A percentile compares a stretch with the other conserved stretches of the same genome.
phyloP scores from a whole-genome alignment of 92 coral and sea anemone species.

The Siderastrea siderea region DNA sequence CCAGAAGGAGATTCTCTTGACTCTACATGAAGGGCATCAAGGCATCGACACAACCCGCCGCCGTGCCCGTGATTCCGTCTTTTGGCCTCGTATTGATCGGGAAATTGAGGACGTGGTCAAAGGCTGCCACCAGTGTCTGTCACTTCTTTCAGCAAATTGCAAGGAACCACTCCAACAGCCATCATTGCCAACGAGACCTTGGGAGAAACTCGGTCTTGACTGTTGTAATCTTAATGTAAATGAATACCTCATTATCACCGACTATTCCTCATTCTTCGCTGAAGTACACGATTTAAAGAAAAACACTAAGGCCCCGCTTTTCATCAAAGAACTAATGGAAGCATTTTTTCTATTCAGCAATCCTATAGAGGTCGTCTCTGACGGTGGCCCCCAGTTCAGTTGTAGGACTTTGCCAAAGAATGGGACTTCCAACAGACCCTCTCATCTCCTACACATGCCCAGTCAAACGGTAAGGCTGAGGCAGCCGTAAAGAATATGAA shows the following conservation, averaged over 20 bases:
- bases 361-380: neutral
- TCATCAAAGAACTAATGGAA: neutral
- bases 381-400: conserved; percentile 1
- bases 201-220: conserved; percentile 38
- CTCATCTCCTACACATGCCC: conserved; percentile 24
- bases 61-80: conserved; percentile 66
- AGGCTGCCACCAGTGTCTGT: conserved; percentile 49
- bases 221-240: conserved; percentile 45
- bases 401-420: neutral
- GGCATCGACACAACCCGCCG: conserved; percentile 62
- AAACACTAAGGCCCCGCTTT: neutral
- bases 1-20: conserved; percentile 50
- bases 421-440: conserved; percentile 11
- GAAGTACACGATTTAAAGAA: conserved; percentile 2
- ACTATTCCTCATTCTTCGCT: conserved; percentile 6
- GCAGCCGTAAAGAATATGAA: conserved; percentile 39
- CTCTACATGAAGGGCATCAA: conserved; percentile 67
- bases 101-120: conserved; percentile 59
- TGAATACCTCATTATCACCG: conserved; percentile 17
- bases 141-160: conserved; percentile 30
- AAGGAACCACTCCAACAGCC: conserved; percentile 64
- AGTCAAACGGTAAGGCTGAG: conserved; percentile 19
- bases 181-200: conserved; percentile 23
- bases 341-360: neutral
- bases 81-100: conserved; percentile 61